A percentile compares a stretch with the other conserved stretches of the same genome.
These are phyloP conservation scores for Stichodactyla mertensii DNA, from an alignment of 64 coral and sea anemone genomes.

Conservation along the genomic window DNA sequence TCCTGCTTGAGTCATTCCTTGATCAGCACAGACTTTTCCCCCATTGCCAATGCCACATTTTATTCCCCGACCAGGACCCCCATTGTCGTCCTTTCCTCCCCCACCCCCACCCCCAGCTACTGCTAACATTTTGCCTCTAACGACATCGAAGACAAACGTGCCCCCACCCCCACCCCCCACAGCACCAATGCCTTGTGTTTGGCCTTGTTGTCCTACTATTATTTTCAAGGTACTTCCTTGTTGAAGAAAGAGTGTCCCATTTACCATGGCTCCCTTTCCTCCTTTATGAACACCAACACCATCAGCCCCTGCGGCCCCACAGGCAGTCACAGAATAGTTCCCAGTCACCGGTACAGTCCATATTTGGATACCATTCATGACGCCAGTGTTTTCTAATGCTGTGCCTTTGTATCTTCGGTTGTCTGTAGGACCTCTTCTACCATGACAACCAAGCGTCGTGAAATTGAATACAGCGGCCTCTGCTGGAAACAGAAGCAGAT, in stretches of 20 bases:
- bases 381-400: slow-evolving; percentile 16
- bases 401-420: slow-evolving; percentile 8
- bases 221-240: slow-evolving; percentile 47
- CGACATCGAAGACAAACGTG: slow-evolving; percentile 40
- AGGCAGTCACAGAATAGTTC: slow-evolving; percentile 42
- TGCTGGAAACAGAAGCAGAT: not conserved
- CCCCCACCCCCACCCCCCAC: slow-evolving; percentile 59
- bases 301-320: slow-evolving; percentile 61
- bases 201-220: slow-evolving; percentile 56
- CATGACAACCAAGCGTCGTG: slow-evolving; percentile 54
- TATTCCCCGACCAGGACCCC: slow-evolving; percentile 34
- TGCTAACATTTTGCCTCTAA: slow-evolving; percentile 21
- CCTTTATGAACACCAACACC: slow-evolving; percentile 11
- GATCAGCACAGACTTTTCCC: slow-evolving; percentile 28
- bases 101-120: slow-evolving; percentile 77
- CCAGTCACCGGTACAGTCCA: slow-evolving; percentile 59
- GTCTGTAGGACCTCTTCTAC: slow-evolving; percentile 35
- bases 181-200: not conserved
- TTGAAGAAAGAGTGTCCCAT: slow-evolving; percentile 31
- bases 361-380: slow-evolving; percentile 45
- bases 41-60: slow-evolving; percentile 26
- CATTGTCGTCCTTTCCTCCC: not conserved
- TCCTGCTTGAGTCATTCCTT: not conserved
- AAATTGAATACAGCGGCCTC: slow-evolving; percentile 51
- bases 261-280: slow-evolving; percentile 53